These are phyloP conservation scores for Rhopalosiphum nymphaeae DNA, from an alignment of 2,888 invertebrate species.

Conservation along the genomic window DNA sequence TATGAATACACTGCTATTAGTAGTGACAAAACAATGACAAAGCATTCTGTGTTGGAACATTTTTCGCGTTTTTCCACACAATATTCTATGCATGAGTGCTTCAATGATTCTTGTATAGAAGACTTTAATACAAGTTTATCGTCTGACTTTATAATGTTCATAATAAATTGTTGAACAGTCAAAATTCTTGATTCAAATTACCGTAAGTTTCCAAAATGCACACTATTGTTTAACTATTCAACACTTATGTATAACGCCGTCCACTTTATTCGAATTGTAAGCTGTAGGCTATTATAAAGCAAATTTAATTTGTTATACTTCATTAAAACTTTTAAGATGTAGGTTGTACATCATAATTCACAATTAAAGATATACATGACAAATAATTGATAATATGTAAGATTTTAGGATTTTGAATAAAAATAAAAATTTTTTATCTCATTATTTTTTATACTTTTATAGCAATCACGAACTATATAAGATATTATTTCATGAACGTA, in stretches of 20 bases:
- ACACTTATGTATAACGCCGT: not conserved
- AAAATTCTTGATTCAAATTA: not conserved
- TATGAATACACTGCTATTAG: not conserved
- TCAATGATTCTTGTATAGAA: conserved; percentile 27
- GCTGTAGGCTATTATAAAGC: not conserved
- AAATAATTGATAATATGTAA: no score
- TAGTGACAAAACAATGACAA: not conserved
- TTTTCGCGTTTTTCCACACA: conserved; percentile 32
- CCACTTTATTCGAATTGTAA: not conserved
- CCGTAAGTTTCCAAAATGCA: not conserved
- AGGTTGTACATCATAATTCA: no score
- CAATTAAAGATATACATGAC: no score
- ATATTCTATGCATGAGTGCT: conserved; percentile 53
- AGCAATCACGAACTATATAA: not conserved
- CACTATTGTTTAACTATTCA: not conserved
- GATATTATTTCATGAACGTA: no score
- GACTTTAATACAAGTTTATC: conserved; percentile 33
- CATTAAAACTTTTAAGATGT: no score
- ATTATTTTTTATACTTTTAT: not conserved
- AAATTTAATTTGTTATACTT: not conserved
- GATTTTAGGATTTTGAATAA: no score
- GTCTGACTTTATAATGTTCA: conserved; percentile 33
- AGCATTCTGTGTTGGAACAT: not conserved
- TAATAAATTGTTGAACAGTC: not conserved
- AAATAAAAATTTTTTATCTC: not conserved